Evolutionary conservation across 2,888 invertebrate genomes (phyloP), one percentile per base, ranked within the genome.

Genomic region (Campoplex capitator): DNA sequence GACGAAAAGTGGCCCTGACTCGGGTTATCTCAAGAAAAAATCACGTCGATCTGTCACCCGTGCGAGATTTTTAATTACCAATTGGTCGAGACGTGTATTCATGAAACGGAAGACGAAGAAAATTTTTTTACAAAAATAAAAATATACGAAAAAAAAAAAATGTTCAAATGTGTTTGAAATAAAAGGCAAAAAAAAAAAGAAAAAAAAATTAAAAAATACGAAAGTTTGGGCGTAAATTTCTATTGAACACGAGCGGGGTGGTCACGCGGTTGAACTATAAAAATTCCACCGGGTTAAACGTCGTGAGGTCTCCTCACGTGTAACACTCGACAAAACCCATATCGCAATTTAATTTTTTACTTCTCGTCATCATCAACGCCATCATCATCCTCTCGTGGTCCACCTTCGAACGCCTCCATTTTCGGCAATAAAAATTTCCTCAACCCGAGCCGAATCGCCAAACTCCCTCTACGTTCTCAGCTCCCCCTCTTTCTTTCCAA

Each of bases 361-460:
- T 28, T 70, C 84, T 79, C 87, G 45, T 80, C 75, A 62, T 51
- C 77, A 48, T 74, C 82, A 54, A 42, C 74, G 42, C 54, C 74
- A 35, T 79, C 67, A 54, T 67, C 67, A 54, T 67, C 56, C 28
- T 77, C 65, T 76, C 68, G 67, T n/a, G 18, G 38, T 68, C 68
- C 38, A 73, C 71, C 80, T 51, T 35, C 48, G 78, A 54, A 65
- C 65, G 78, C 67, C 56, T 51, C 42, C 54, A 56, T 75, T 82
- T 82, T 82, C 35, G 84, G 83, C 65, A 54, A 92, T 93, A 93
- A 93, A 93, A 94, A 93, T 94, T 91, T 93, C 91, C 92, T 92
- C 91, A 91, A 91, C 90, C 91, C 90, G 88, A 90, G 89, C 90
- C 87, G 85, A 88, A 89, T 89, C 89, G 86, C 89, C 85, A 65